These are phyloP conservation scores for Tautogolabrus adspersus DNA, from an alignment of 2,113 vertebrate species.

Conservation along the genomic window DNA sequence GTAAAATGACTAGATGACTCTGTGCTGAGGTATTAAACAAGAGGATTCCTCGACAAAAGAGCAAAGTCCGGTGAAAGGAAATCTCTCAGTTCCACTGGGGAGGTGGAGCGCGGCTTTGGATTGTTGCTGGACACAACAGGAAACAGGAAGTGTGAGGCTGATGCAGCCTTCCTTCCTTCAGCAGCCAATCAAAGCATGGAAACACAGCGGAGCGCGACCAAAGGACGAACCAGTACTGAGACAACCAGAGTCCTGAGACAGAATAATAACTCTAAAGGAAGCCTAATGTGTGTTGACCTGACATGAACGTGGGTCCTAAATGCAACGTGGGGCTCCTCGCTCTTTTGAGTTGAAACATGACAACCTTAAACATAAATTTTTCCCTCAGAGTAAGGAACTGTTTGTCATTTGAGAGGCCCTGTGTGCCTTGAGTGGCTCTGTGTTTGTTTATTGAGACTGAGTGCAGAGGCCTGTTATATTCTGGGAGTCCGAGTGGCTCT, in stretches of 20 bases:
- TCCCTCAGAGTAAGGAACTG: slow-evolving; percentile 59
- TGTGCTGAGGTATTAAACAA: slow-evolving; percentile 40
- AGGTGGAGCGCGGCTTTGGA: slow-evolving; percentile 50
- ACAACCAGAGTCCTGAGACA: slow-evolving; percentile 37
- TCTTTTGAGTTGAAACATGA: slow-evolving; percentile 57
- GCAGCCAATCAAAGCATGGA: slow-evolving; percentile 82
- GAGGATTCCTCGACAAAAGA: slow-evolving; percentile 69
- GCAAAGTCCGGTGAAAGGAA: slow-evolving; percentile 57
- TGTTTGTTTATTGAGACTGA: slow-evolving; percentile 85
- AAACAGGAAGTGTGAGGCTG: slow-evolving; percentile 83
- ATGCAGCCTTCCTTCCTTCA: slow-evolving; percentile 83
- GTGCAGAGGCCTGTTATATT: slow-evolving; percentile 72
- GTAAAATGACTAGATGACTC: slow-evolving; percentile 31
- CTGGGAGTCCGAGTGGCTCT: slow-evolving; percentile 75
- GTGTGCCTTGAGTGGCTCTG: slow-evolving; percentile 72
- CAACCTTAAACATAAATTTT: slow-evolving; percentile 40
- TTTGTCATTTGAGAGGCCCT: slow-evolving; percentile 79
- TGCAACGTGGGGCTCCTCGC: not conserved
- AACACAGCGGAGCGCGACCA: slow-evolving; percentile 60
- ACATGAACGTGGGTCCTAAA: slow-evolving; percentile 31
- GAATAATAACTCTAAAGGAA: slow-evolving; percentile 63
- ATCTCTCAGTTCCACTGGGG: slow-evolving; percentile 60
- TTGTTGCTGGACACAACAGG: slow-evolving; percentile 85
- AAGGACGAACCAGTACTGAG: slow-evolving; percentile 41
- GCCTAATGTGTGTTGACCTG: slow-evolving; percentile 46